Conservation (phyloP, 2,888 invertebrate genomes). For the Cataglyphis altisquamis region DNA sequence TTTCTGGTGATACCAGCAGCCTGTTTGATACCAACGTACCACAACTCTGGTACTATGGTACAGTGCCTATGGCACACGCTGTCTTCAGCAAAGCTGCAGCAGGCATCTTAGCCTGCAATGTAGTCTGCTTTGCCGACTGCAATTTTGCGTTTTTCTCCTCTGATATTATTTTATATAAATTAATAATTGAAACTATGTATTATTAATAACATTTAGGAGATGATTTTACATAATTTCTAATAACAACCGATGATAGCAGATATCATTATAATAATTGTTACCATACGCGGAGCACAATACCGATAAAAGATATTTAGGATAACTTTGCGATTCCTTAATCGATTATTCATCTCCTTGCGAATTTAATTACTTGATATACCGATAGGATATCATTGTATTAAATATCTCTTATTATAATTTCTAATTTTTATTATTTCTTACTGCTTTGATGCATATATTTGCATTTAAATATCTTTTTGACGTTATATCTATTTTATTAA, state of each 20-base stretch:
- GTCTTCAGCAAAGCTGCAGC: too few relatives aligned
- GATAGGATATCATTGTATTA: background rate
- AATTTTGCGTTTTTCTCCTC: background rate
- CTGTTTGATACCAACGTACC: background rate
- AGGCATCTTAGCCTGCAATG: background rate
- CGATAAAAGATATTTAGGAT: background rate
- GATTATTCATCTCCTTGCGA: background rate
- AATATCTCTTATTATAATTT: background rate
- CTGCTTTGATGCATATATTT: background rate
- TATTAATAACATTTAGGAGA: background rate
- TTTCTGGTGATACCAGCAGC: slow-evolving; percentile 2
- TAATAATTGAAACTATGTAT: background rate
- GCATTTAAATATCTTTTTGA: background rate
- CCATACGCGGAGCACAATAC: background rate
- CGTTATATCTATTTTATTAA: background rate
- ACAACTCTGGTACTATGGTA: background rate
- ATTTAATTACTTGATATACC: background rate
- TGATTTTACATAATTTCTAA: background rate
- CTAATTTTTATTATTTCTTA: background rate
- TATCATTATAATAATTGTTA: background rate
- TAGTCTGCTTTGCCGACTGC: slow-evolving; percentile 25
- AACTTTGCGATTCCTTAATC: background rate
- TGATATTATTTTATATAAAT: background rate
- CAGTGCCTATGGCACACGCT: background rate
- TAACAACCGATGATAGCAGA: background rate